These are phyloP conservation scores for Mormyrus proboscirostris DNA, from an alignment of 2,797 vertebrate species.

Conservation along the genomic window DNA sequence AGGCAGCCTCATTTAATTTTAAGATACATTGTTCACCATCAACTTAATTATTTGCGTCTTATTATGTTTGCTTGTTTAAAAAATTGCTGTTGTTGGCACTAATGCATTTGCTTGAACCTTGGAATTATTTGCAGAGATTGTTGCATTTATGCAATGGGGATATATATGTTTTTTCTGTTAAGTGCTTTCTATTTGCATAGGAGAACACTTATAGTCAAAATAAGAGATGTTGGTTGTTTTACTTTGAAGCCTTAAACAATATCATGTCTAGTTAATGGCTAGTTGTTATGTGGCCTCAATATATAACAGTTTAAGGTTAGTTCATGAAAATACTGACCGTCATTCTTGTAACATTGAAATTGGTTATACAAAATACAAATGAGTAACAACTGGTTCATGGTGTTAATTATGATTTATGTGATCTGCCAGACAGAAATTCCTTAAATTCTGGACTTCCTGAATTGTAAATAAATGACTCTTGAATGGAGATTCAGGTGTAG, in stretches of 20 bases:
- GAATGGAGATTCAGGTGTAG: not conserved
- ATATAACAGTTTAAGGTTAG: not conserved
- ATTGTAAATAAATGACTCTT: not conserved
- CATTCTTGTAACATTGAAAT: not conserved
- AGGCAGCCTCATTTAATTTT: not conserved
- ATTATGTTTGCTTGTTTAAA: constrained; percentile 16
- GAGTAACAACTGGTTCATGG: not conserved
- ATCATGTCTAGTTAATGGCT: constrained; percentile 62
- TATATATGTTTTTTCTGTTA: constrained; percentile 60
- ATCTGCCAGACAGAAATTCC: not conserved
- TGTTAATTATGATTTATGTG: not conserved
- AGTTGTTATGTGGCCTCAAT: constrained; percentile 40
- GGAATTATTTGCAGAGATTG: constrained; percentile 57
- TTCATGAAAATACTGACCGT: not conserved
- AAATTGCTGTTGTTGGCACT: constrained; percentile 64
- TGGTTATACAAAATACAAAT: not conserved
- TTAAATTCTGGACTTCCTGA: not conserved
- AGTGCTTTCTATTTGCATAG: constrained; percentile 49
- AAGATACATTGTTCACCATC: constrained; percentile 9
- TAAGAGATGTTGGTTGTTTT: constrained; percentile 61
- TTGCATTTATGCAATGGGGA: constrained; percentile 64
- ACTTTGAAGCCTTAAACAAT: constrained; percentile 50
- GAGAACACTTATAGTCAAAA: constrained; percentile 36
- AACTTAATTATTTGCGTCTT: constrained; percentile 16
- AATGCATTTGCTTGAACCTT: constrained; percentile 56